Evolutionary conservation across 2,113 vertebrate species (phyloP), one percentile per base, ranked within the genome.

Genomic region (Setophaga kirtlandii): DNA sequence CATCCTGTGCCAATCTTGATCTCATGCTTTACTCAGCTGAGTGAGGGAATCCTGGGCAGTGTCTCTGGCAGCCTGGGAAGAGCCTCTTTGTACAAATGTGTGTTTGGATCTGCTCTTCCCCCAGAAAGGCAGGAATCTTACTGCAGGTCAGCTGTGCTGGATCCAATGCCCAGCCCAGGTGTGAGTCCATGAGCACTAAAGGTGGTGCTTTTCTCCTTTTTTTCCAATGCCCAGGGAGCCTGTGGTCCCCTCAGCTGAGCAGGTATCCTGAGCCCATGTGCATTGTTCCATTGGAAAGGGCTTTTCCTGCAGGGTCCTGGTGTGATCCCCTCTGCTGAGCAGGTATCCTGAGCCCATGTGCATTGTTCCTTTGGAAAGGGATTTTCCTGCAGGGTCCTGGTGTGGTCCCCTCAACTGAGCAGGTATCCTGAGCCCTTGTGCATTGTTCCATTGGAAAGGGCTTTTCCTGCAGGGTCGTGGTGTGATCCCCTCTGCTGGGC

Each of bases 281-380:
- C 8, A 1, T 30, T 30, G 47, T 44, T 21, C 27, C 28, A 41
- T 33, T 28, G 11, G 35, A 11, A 44, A 41, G 49, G 1, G 1
- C 0, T 20, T 30, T 46, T 68, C 11, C 3, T 8, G 4, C 10
- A 1, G 0, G 3, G 49, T 60, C 21, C 41, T 2, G 5, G 2
- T 76, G 28, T 18, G 2, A 10, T 37, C 37, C 37, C 37, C 37
- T 37, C 37, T 9, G 37, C 37, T 37, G 37, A 37, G 37, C 37
- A 37, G 10, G 37, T 37, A 37, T 37, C 37, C 37, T 10, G 10
- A 37, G 37, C 37, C 37, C 37, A 37, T 37, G 37, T 37, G 9
- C 37, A 37, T 37, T 37, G 9, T 37, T 37, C 9, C 37, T 37
- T 37, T 37, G 37, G 37, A 37, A 37, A 37, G 37, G 37, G 37